A percentile compares a stretch with the other conserved stretches of the same genome.
phyloP scores from a whole-genome alignment of 2,888 invertebrate genomes.

The Drosophila mimica region DNA sequence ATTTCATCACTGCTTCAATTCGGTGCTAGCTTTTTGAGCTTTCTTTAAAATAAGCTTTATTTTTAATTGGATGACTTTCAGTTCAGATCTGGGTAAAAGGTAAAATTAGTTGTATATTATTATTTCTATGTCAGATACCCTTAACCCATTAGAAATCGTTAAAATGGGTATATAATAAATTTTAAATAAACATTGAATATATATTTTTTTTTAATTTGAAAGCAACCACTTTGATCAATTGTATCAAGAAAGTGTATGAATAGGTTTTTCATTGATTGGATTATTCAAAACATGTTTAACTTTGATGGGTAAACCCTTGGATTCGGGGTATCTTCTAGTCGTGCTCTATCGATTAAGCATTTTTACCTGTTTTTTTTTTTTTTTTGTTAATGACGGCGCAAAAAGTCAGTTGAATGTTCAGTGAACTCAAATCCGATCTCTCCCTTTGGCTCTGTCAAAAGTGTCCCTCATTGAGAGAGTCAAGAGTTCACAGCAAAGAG shows the following conservation, averaged over 20 bases:
- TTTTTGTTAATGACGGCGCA: constrained; percentile 27
- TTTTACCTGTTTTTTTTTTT: constrained; percentile 46
- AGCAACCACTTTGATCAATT: background rate
- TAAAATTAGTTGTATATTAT: background rate
- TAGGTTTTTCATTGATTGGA: background rate
- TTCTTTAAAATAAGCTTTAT: background rate
- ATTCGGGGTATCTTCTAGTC: background rate
- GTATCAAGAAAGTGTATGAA: background rate
- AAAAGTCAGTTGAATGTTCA: constrained; percentile 61
- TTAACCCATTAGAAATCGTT: background rate
- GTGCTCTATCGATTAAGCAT: background rate
- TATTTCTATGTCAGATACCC: background rate
- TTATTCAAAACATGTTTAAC: background rate
- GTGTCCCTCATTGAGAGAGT: constrained; percentile 62
- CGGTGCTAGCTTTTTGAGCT: background rate
- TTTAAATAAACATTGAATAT: background rate
- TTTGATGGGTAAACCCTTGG: background rate
- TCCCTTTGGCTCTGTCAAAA: constrained; percentile 58
- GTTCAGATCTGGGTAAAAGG: background rate
- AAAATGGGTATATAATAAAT: background rate
- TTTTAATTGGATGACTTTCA: constrained; percentile 5
- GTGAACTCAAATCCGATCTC: constrained; percentile 61
- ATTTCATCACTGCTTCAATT: background rate
- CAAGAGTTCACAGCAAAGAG: constrained; percentile 57
- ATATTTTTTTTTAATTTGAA: background rate